phyloP scores from a whole-genome alignment of 2,888 invertebrate genomes.

The Drosophila anceps region DNA sequence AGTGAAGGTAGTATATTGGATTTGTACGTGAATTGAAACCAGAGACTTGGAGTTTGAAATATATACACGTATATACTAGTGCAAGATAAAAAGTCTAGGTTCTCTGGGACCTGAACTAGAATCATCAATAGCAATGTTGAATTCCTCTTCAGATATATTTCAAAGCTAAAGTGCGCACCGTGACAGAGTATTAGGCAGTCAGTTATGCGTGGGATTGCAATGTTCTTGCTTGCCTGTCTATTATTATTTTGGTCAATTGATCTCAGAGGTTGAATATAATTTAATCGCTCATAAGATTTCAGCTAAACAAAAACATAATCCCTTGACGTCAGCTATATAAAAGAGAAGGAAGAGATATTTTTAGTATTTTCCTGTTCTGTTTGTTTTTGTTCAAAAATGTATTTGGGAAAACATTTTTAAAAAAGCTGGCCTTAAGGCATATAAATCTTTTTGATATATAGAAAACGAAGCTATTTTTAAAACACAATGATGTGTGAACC shows the following conservation, averaged over 20 bases:
- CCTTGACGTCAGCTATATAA: slow-evolving; percentile 69
- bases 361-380: slow-evolving; percentile 41
- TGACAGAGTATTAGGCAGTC: background rate
- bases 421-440: slow-evolving; percentile 35
- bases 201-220: background rate
- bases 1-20: too few species aligned
- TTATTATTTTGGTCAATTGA: background rate
- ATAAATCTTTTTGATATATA: slow-evolving; percentile 60
- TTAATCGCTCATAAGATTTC: slow-evolving; percentile 24
- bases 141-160: background rate
- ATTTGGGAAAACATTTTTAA: slow-evolving; percentile 34
- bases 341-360: slow-evolving; percentile 17
- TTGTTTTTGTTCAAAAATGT: slow-evolving; percentile 27
- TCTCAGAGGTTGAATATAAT: background rate
- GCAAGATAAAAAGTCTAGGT: too few species aligned
- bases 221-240: background rate
- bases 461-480: slow-evolving; percentile 57
- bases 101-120: too few species aligned
- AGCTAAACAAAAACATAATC: slow-evolving; percentile 43
- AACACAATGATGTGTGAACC: slow-evolving; percentile 58
- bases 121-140: background rate
- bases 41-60: background rate
- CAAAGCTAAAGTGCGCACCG: background rate
- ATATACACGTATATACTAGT: background rate
- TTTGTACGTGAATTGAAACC: background rate